Percentiles rank a stretch among this genome's conserved stretches.
These are phyloP conservation scores for Dipus sagitta DNA, from an alignment of 2,797 vertebrate genomes.

Conservation along the genomic window DNA sequence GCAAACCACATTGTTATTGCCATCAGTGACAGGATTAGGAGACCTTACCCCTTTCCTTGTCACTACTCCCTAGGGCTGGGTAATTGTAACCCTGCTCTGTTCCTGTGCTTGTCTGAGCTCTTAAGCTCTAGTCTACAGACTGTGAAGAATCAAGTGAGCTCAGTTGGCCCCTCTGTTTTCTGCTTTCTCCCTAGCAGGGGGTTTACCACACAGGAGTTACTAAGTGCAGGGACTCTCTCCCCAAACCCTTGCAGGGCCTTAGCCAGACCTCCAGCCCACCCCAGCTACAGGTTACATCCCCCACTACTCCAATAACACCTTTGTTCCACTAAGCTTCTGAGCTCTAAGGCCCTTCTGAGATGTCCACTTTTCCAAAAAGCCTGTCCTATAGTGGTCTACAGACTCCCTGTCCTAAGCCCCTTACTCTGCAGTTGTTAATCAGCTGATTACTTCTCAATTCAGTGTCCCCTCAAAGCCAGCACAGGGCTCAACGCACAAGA, in stretches of 20 bases:
- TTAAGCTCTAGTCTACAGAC: conserved; percentile 33
- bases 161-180: neutral
- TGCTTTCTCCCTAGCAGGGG: neutral
- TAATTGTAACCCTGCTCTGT: conserved; percentile 48
- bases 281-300: neutral
- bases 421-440: neutral
- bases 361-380: conserved; percentile 25
- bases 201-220: neutral
- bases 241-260: neutral
- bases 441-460: neutral
- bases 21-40: neutral
- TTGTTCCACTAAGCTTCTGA: neutral
- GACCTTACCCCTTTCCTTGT: neutral
- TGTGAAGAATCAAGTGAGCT: conserved; percentile 10
- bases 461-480: neutral
- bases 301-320: fast-evolving
- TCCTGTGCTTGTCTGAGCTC: conserved; percentile 59
- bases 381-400: neutral
- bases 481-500: conserved; percentile 2
- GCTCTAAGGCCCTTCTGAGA: neutral
- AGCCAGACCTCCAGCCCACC: neutral
- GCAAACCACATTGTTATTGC: neutral
- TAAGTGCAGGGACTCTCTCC: neutral
- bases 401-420: neutral
- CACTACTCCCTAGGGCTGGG: neutral